Conservation (phyloP, 2,888 invertebrate genomes). For the Agriopis leucophaearia region DNA sequence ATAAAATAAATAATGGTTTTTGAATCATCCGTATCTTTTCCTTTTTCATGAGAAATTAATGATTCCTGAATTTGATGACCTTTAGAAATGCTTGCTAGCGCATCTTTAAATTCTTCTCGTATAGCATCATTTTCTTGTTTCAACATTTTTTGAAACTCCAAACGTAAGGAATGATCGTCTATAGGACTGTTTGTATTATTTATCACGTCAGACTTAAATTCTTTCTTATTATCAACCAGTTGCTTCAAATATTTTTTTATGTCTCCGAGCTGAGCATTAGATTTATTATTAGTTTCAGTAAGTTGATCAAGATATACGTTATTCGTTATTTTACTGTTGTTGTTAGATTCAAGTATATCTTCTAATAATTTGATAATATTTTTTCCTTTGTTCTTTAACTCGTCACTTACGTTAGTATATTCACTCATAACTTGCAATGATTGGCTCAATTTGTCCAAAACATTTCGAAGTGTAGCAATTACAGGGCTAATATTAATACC, state of each 20-base stretch:
- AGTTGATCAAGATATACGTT: constrained; percentile 23
- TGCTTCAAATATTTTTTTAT: constrained; percentile 26
- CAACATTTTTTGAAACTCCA: constrained; percentile 39
- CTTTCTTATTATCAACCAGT: constrained; percentile 14
- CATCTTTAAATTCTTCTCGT: constrained; percentile 33
- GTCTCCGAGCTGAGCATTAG: constrained; percentile 24
- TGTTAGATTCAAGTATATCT: constrained; percentile 28
- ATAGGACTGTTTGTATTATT: background rate
- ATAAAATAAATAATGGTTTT: constrained; percentile 38
- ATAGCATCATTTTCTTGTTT: constrained; percentile 39
- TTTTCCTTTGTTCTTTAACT: constrained; percentile 17
- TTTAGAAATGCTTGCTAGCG: constrained; percentile 22
- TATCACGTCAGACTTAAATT: background rate
- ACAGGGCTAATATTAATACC: constrained; percentile 35
- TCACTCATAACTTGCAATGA: constrained; percentile 28
- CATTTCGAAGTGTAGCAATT: constrained; percentile 34
- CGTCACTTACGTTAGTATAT: constrained; percentile 21
- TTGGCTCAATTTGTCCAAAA: constrained; percentile 32
- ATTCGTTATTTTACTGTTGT: constrained; percentile 26
- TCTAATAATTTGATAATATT: constrained; percentile 24
- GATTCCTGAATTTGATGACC: constrained; percentile 8
- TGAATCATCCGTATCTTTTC: constrained; percentile 12
- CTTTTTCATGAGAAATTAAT: constrained; percentile 15
- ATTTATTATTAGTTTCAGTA: constrained; percentile 25
- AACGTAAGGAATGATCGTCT: constrained; percentile 27